These are phyloP conservation scores for Doryteuthis pealeii DNA, from an alignment of 1,140 invertebrate species.

Conservation along the genomic window DNA sequence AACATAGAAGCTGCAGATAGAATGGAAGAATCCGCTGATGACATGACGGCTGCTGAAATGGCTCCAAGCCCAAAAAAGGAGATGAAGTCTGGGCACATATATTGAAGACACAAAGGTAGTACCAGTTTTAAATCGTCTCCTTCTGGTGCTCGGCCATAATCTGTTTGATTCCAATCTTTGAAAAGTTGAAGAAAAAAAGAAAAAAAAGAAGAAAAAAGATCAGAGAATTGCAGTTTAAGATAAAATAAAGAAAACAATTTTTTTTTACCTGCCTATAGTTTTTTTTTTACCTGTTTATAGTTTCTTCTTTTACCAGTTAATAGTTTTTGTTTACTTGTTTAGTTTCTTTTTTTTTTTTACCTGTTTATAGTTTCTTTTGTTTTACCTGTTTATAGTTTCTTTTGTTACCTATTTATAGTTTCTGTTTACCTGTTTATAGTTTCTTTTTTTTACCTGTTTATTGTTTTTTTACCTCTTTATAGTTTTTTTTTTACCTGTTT, in stretches of 20 bases:
- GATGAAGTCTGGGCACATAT: conserved; percentile 87
- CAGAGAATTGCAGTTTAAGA: neutral
- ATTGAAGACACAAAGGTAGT: conserved; percentile 93
- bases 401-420: too few species aligned
- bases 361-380: too few species aligned
- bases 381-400: too few species aligned
- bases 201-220: neutral
- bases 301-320: too few species aligned
- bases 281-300: too few species aligned
- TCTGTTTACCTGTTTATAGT: too few species aligned
- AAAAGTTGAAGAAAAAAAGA: conserved; percentile 26
- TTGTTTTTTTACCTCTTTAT: too few species aligned
- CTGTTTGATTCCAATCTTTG: conserved; percentile 90
- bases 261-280: too few species aligned
- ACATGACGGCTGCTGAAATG: conserved; percentile 98
- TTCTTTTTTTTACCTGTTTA: too few species aligned
- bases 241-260: neutral
- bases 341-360: too few species aligned
- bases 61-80: conserved; percentile 96
- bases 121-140: conserved; percentile 85
- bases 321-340: too few species aligned
- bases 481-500: too few species aligned
- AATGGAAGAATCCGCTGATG: conserved; percentile 95
- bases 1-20: conserved; percentile 97
- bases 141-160: conserved; percentile 73